Conservation (phyloP, 2,797 vertebrate genomes). For the Lacerta bilineata region DNA sequence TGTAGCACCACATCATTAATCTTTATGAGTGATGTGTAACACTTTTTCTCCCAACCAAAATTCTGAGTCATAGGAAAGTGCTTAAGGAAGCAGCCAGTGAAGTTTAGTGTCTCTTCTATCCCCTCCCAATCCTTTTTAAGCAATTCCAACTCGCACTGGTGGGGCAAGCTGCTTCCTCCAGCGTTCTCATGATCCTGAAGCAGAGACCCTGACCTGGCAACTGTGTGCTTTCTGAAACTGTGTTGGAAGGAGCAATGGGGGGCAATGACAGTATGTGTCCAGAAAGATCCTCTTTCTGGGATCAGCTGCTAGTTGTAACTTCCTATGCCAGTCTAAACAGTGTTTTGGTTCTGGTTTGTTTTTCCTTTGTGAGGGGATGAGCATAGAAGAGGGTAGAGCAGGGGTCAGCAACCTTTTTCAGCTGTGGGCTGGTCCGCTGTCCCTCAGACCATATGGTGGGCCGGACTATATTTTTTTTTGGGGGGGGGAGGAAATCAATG, state of each 20-base stretch:
- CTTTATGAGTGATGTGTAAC: neutral
- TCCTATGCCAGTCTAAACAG: conserved; percentile 29
- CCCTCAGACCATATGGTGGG: too few relatives aligned
- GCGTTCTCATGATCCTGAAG: conserved; percentile 65
- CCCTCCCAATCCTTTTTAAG: conserved; percentile 37
- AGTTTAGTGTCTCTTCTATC: conserved; percentile 10
- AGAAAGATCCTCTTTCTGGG: conserved; percentile 52
- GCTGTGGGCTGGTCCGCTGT: too few relatives aligned
- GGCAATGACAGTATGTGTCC: conserved; percentile 55
- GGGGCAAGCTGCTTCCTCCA: conserved; percentile 19
- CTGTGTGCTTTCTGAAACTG: conserved; percentile 27
- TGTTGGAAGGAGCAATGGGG: conserved; percentile 43
- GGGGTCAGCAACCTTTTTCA: neutral
- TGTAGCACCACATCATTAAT: neutral
- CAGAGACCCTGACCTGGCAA: conserved; percentile 47
- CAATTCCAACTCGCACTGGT: conserved; percentile 68
- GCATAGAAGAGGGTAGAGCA: conserved; percentile 25
- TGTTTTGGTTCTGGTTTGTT: fast-evolving
- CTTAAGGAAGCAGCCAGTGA: conserved; percentile 7
- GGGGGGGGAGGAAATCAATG: too few relatives aligned
- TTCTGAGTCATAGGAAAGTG: conserved; percentile 7
- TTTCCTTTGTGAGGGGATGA: conserved; percentile 7
- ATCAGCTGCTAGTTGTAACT: conserved; percentile 41
- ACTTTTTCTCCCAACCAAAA: neutral
- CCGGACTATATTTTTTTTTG: too few relatives aligned